phyloP scores from a whole-genome alignment of 2,888 invertebrate genomes.

The Pheosia tremula region DNA sequence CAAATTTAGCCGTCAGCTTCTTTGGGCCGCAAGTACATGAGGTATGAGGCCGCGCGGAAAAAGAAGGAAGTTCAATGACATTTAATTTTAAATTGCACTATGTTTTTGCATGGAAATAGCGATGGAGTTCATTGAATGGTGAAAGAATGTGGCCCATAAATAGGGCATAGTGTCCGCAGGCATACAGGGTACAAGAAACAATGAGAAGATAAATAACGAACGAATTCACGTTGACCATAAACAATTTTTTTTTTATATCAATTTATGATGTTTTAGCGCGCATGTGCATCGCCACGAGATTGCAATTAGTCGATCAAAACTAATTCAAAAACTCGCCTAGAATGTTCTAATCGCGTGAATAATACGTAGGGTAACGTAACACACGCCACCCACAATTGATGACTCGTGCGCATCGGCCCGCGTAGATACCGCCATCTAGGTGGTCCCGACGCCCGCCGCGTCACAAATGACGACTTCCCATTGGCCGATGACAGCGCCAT shows the following conservation, averaged over 20 bases:
- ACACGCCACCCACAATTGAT: conserved; percentile 58
- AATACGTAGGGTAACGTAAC: conserved; percentile 4
- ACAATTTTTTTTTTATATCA: no score
- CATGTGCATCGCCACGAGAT: no score
- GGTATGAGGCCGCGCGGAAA: conserved; percentile 33
- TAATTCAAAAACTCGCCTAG: background rate
- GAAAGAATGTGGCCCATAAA: background rate
- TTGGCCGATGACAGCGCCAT: conserved; percentile 28
- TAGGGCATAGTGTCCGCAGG: background rate
- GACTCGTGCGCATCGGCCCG: conserved; percentile 47
- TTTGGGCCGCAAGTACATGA: conserved; percentile 49
- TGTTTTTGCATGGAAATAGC: background rate
- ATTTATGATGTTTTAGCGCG: no score
- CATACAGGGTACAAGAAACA: no score
- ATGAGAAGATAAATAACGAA: no score
- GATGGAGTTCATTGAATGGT: conserved; percentile 29
- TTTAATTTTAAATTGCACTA: conserved; percentile 5
- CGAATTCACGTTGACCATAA: no score
- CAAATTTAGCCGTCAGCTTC: conserved; percentile 73
- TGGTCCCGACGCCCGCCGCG: conserved; percentile 54
- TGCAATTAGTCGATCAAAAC: no score
- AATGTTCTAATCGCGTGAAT: conserved; percentile 9
- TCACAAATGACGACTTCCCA: conserved; percentile 52
- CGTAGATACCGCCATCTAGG: conserved; percentile 55
- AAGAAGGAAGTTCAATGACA: conserved; percentile 38